Base-by-base conservation (phyloP, 1,140 invertebrate genomes). In the Drosophila jambulina region DNA sequence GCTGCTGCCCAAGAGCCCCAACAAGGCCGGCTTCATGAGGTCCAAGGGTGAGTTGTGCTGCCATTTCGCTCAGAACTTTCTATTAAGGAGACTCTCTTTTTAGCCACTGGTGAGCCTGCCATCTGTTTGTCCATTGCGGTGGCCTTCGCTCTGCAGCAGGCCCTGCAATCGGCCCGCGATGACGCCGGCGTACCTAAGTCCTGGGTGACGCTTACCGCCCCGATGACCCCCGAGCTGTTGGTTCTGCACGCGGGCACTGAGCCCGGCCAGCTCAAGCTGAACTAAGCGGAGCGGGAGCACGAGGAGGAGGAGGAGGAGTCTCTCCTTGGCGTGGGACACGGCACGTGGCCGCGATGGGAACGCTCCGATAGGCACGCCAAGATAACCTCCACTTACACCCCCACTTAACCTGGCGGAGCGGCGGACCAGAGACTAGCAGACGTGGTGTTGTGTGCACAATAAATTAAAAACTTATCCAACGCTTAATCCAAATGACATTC, bases 61-160 rank as follows among this genome's bases (percentile, higher is more conserved):
- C 1, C 1, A 10, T 7, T 29, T 10, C 5, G 6, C 9, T 21
- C 3, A 17, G n/a, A 38, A 38, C 15, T 25, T 23, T 3, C 2
- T 15, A n/a, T 12, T 38, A 2, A 25, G 1, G 1, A 3, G 13
- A 29, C 15, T 45, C 27, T 6, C 0, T 12, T 71, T 93, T 96
- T 25, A 88, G 84, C 84, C 10, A 95, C 95, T 78, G 96, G 96
- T 15, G 97, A 98, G 87, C 97, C 97, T 4, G 96, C 97, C 15
- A 91, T 97, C 21, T 96, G 96, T 83, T 92, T 97, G 93, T 94
- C 94, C 27, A 93, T 94, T 42, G 92, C 93, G 6, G 94, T 96
- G 29, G 94, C 96, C 49, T 94, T 96, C 80, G 97, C 97, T 21
- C 94, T 97, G 48, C 94, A 95, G 70, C 93, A 96, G 57, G 97